Conservation (phyloP, 2,797 vertebrate species). For the Peromyscus melanophrys region DNA sequence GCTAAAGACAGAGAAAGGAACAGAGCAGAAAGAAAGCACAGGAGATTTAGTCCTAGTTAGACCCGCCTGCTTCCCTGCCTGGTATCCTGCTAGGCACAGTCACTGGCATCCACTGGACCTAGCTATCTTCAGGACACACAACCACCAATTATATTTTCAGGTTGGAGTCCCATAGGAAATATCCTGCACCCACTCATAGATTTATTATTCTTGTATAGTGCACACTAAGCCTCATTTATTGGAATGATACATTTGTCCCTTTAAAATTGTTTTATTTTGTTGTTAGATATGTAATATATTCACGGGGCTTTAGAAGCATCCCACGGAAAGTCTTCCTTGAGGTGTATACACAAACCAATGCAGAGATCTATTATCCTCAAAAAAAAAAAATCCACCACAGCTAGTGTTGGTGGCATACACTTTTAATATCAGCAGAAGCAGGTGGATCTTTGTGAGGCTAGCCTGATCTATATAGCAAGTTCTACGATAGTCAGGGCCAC, state of each 20-base stretch:
- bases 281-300: neutral
- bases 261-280: constrained; percentile 42
- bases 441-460: neutral
- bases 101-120: neutral
- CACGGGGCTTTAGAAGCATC: neutral
- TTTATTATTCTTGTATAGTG: neutral
- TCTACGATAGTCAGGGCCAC: neutral
- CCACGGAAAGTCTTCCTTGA: neutral
- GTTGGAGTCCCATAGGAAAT: neutral
- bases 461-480: neutral
- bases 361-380: constrained; percentile 28
- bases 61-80: neutral
- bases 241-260: neutral
- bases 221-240: neutral
- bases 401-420: neutral
- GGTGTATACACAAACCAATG: constrained; percentile 1
- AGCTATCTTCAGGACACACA: neutral
- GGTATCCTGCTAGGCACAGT: no score
- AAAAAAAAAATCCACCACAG: neutral
- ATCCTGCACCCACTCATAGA: neutral
- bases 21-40: neutral
- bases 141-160: neutral
- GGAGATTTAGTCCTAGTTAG: neutral
- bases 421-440: neutral
- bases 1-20: neutral